Evolutionary conservation across 2,888 invertebrate genomes (phyloP), one percentile per base, ranked within the genome.

Genomic region (Dusona sp.): DNA sequence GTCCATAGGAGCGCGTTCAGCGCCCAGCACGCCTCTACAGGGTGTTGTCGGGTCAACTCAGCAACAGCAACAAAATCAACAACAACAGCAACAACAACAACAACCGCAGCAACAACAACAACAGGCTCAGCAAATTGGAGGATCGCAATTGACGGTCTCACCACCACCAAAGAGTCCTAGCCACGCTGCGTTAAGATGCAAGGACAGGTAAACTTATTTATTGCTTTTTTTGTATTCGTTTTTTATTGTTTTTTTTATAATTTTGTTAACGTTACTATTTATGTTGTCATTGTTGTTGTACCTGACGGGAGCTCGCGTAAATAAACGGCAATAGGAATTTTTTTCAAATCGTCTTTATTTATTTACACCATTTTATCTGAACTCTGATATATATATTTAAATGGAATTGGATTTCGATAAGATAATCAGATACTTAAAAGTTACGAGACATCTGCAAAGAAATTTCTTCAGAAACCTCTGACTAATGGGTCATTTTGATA

Each of bases 11-110:
- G 96, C 96, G 90, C 96, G 96, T 93, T 96, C 96, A 92, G 96
- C 96, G 90, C 96, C 96, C 94, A 96, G 96, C 95, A 96, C 96
- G 94, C 96, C 96, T 92, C 95, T 96, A 93, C 96, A 93, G 90
- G 90, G 90, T 70, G 90, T 89, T 73, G 90, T 90, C 75, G 92
- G 91, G 72, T 78, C 94, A 83, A 95, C 94, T 83, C 94, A 84
- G 48, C 88, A 87, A 42, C 83, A 77, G 57, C 80, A 77, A 48
- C 80, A 86, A 22, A 80, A 87, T 13, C 88, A 89, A 94, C 84
- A 94, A 94, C 90, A 89, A 48, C 89, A 90, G 13, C 91, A 90
- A 78, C 90, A 91, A 77, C 88, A 91, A 45, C 79, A 89, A 78
- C 89, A 73, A 33, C 80, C 83, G 11, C 81, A 87, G 11, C 88